Percentiles rank a stretch among this genome's conserved stretches.
These are phyloP conservation scores for Gila orcuttii DNA, from an alignment of 2,113 vertebrate genomes.

Conservation along the genomic window DNA sequence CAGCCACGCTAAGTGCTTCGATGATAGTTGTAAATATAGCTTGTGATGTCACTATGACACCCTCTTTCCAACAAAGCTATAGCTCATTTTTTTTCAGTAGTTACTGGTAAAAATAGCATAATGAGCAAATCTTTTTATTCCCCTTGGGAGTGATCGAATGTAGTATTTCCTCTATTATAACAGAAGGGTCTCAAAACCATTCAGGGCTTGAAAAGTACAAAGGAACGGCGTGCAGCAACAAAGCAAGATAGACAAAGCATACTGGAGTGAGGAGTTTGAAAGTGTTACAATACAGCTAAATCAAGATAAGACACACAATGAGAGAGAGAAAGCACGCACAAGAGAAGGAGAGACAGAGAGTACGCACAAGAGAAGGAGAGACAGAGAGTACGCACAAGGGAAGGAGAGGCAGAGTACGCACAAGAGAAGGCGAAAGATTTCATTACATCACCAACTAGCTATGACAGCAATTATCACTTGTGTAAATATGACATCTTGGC, in stretches of 20 bases:
- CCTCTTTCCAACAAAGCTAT: conserved; percentile 61
- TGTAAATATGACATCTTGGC: conserved; percentile 52
- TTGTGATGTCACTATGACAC: conserved; percentile 65
- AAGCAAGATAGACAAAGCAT: not conserved
- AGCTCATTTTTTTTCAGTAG: conserved; percentile 47
- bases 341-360: not conserved
- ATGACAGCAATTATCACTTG: conserved; percentile 30
- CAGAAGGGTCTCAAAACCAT: not conserved
- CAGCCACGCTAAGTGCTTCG: conserved; percentile 69
- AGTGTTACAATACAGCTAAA: not conserved
- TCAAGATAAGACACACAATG: not conserved
- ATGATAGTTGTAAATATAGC: conserved; percentile 68
- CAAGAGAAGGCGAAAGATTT: conserved; percentile 20
- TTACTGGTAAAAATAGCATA: not conserved
- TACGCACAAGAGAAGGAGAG: not conserved
- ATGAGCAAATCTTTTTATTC: not conserved
- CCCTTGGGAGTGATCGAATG: conserved; percentile 6
- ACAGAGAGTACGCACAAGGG: conserved; percentile 18
- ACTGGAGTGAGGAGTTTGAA: not conserved
- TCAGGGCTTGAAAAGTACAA: not conserved
- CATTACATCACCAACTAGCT: conserved; percentile 38
- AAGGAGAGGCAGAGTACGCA: not conserved
- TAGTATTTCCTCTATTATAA: not conserved
- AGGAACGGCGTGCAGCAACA: conserved; percentile 24
- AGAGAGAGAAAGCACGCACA: conserved; percentile 24